Evolutionary conservation across 2,113 vertebrate species (phyloP).

Genomic region (Elgaria multicarinata): DNA sequence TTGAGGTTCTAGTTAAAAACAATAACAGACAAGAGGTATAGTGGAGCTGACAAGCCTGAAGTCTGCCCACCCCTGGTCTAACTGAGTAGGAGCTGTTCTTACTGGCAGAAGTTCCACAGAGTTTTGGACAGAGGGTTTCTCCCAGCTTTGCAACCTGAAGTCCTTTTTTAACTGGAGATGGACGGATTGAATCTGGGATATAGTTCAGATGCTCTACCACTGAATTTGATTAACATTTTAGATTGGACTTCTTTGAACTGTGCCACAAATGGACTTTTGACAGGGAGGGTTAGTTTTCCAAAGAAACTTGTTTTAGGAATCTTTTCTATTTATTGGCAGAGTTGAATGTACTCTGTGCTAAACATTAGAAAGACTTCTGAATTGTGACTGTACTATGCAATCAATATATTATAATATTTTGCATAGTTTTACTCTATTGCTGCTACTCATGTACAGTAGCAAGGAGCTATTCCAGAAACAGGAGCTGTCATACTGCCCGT

Average conservation of each 20-base stretch:
- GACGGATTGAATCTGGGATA: neutral
- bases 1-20: too few species aligned
- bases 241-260: neutral
- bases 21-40: too few species aligned
- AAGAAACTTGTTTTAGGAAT: neutral
- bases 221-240: neutral
- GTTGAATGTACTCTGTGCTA: neutral
- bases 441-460: too few species aligned
- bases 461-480: too few species aligned
- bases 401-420: neutral
- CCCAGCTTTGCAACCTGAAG: neutral
- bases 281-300: neutral
- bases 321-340: neutral
- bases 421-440: too few species aligned
- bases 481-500: too few species aligned
- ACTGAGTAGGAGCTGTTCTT: neutral
- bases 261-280: neutral
- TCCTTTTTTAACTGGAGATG: neutral
- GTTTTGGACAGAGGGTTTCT: neutral
- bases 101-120: neutral
- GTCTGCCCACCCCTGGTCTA: too few species aligned
- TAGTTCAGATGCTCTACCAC: neutral
- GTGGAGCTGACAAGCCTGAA: too few species aligned
- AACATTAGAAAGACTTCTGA: neutral
- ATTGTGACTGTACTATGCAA: neutral